Base-by-base conservation (phyloP, 2,888 invertebrate genomes). In the Tubiluchus corallicola region DNA sequence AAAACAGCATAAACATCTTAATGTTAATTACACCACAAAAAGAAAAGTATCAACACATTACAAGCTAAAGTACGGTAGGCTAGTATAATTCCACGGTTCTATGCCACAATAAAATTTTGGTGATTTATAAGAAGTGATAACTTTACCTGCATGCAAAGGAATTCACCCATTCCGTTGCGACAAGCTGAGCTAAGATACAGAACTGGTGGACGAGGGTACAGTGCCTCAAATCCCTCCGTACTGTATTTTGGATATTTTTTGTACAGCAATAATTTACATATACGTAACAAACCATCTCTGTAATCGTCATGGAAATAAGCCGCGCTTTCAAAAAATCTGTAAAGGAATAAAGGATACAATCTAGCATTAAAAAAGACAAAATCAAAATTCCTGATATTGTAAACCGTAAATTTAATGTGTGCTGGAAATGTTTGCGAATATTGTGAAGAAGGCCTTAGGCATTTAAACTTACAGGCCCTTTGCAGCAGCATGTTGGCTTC, bases 221-320 rank as follows among this genome's bases (percentile, higher is more conserved):
- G 74, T 3, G 83, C 80, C 47, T 83, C 72, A 67, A 76, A 82
- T 43, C 84, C 85, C 57, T 82, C 82, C 57, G 79, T 78, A 51
- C 77, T 69, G 60, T 79, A 84, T 46, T 79, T 71, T 1, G 82
- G 81, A 60, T 79, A 84, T 60, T 77, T 79, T 57, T 77, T 74
- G 62, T 82, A 80, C 17, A 85, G 63, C 51, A 82, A 73, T 69
- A 83, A 74, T 48, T 79, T 68, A 3, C 81, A 77, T n/a, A 84
- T 76, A 40, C 82, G 70, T 13, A 88, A 76, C 19, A 88, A 67
- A 2, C 88, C 88, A 56, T 90, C 88, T 21, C 81, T 67, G 50
- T 79, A 79, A 54, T 88, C 88, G 50, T 83, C 81, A 58, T 88
- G 85, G 60, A 83, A 87, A 59, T 78, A 83, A 2, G 83, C 79